These are phyloP conservation scores for Nesidiocoris tenuis DNA, from an alignment of 2,888 invertebrate species.

Conservation along the genomic window DNA sequence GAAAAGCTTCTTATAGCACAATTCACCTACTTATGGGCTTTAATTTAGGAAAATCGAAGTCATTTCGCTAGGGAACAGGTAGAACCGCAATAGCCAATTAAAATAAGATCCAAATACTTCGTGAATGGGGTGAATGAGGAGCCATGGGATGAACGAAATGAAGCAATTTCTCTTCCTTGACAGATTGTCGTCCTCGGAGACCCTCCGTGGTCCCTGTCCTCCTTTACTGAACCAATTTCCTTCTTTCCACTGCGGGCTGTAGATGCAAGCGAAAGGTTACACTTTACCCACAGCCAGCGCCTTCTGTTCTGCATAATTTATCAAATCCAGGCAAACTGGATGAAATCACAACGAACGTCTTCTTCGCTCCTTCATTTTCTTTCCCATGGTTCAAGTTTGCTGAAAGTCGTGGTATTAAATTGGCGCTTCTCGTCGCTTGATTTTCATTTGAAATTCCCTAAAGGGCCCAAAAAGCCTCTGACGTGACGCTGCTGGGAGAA, in stretches of 20 bases:
- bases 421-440: conserved; percentile 9
- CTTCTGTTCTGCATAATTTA: conserved; percentile 36
- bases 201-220: not conserved
- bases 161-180: not conserved
- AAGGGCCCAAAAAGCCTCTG: conserved; percentile 12
- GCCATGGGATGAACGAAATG: not conserved
- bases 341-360: not conserved
- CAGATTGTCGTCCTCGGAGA: not conserved
- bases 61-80: too few species aligned
- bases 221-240: not conserved
- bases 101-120: too few species aligned
- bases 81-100: too few species aligned
- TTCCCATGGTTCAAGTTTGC: not conserved
- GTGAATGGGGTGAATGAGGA: not conserved
- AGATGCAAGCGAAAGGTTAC: not conserved
- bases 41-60: too few species aligned
- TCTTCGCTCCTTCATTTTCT: not conserved
- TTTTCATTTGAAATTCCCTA: conserved; percentile 25
- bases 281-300: not conserved
- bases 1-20: too few species aligned
- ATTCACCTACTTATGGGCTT: too few species aligned
- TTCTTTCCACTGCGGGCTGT: not conserved
- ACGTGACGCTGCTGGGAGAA: conserved; percentile 12
- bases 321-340: conserved; percentile 6
- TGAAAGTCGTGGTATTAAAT: conserved; percentile 19